Evolutionary conservation across 2,888 invertebrate species (phyloP).

Genomic region (Rapana venosa): DNA sequence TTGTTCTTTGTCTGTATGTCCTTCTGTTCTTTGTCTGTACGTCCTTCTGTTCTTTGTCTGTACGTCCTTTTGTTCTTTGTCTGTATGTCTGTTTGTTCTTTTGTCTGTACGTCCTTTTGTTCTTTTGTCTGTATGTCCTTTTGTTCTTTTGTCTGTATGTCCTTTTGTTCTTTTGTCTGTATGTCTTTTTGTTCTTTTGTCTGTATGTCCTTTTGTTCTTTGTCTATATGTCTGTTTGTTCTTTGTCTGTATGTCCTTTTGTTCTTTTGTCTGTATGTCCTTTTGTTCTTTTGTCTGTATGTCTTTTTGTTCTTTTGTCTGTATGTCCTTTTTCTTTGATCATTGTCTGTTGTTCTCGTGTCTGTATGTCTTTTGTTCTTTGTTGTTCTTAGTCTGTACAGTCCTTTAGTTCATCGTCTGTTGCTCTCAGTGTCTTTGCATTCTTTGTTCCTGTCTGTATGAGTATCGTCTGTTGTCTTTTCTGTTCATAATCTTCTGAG

Average conservation of each 20-base stretch:
- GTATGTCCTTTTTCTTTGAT: too few species aligned
- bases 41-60: neutral
- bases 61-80: conserved; percentile 30
- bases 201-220: neutral
- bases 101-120: neutral
- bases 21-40: neutral
- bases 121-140: neutral
- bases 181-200: neutral
- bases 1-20: neutral
- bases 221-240: conserved; percentile 31
- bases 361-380: too few species aligned
- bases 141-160: too few species aligned
- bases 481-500: too few species aligned
- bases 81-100: neutral
- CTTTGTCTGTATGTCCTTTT: neutral
- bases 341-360: too few species aligned
- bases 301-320: too few species aligned
- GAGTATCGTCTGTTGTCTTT: too few species aligned
- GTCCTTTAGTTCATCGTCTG: too few species aligned
- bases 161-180: neutral
- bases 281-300: neutral
- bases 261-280: neutral
- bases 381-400: too few species aligned
- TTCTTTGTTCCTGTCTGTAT: too few species aligned
- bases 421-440: too few species aligned